phyloP scores from a whole-genome alignment of 2,797 vertebrate genomes.

The Micropoecilia bifurca region DNA sequence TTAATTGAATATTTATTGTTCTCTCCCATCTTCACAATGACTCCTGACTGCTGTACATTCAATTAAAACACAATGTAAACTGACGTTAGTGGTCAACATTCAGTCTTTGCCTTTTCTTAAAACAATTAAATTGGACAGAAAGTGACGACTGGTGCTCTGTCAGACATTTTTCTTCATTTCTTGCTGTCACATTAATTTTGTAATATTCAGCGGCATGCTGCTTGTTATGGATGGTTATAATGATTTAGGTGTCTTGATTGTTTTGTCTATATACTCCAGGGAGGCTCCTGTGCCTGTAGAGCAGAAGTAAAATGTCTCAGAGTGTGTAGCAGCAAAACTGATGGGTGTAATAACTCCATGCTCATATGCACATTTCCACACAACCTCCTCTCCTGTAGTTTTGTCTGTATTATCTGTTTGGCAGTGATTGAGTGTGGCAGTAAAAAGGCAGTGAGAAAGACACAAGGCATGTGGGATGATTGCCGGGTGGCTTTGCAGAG shows the following conservation, averaged over 20 bases:
- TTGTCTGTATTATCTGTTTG: conserved; percentile 71
- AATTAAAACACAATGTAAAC: conserved; percentile 78
- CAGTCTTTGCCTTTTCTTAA: conserved; percentile 59
- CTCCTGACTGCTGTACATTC: conserved; percentile 64
- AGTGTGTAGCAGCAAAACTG: conserved; percentile 45
- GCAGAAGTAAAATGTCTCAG: conserved; percentile 45
- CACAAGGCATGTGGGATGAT: conserved; percentile 73
- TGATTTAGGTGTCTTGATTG: conserved; percentile 50
- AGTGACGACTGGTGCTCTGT: conserved; percentile 42
- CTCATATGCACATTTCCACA: conserved; percentile 60
- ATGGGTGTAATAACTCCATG: conserved; percentile 57
- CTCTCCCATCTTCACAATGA: conserved; percentile 65
- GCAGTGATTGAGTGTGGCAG: conserved; percentile 79
- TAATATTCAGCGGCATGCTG: conserved; percentile 45
- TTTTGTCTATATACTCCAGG: conserved; percentile 28
- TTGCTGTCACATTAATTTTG: conserved; percentile 55
- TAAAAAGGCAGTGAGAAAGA: conserved; percentile 75
- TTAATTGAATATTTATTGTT: conserved; percentile 59
- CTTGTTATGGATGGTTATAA: conserved; percentile 55
- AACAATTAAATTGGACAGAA: conserved; percentile 61
- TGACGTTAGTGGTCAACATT: conserved; percentile 61
- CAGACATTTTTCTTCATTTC: conserved; percentile 46
- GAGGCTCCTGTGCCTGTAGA: conserved; percentile 39
- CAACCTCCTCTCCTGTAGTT: conserved; percentile 48
- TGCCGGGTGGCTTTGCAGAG: conserved; percentile 66